Percentiles rank a stretch among this genome's conserved stretches.
These are phyloP conservation scores for Lonchura striata DNA, from an alignment of 2,113 vertebrate genomes.

Conservation along the genomic window DNA sequence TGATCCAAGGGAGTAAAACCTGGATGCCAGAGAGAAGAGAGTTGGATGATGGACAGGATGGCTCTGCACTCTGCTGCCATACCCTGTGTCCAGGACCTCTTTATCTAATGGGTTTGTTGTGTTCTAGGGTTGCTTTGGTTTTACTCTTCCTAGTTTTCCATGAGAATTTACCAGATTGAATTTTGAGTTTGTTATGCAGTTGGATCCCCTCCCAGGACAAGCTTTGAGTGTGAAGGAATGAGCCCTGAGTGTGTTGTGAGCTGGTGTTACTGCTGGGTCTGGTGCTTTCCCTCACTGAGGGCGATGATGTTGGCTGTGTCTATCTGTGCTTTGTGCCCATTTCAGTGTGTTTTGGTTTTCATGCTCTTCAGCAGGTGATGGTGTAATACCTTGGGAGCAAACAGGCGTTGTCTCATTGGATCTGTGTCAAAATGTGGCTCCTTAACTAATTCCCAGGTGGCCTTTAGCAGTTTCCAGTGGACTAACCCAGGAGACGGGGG, in stretches of 20 bases:
- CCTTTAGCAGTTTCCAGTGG: neutral
- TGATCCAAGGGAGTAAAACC: neutral
- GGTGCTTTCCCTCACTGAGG: neutral
- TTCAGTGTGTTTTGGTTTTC: neutral
- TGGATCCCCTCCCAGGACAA: neutral
- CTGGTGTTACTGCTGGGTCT: neutral
- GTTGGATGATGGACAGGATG: neutral
- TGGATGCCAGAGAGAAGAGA: neutral
- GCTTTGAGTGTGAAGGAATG: neutral
- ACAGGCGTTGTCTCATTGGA: neutral
- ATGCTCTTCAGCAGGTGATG: neutral
- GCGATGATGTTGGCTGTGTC: neutral
- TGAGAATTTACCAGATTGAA: neutral
- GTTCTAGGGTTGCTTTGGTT: neutral
- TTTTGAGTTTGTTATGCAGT: neutral
- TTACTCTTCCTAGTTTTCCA: neutral
- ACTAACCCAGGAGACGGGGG: neutral
- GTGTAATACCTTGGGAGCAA: neutral
- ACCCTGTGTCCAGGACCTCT: neutral
- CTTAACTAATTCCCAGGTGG: neutral
- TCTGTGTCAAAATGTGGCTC: neutral
- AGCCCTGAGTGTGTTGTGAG: neutral
- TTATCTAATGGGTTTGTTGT: neutral
- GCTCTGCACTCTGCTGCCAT: neutral
- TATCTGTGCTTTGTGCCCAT: neutral